A percentile compares a stretch with the other conserved stretches of the same genome.
Conservation (phyloP, 1,140 invertebrate genomes). For the Zaprionus ghesquierei region DNA sequence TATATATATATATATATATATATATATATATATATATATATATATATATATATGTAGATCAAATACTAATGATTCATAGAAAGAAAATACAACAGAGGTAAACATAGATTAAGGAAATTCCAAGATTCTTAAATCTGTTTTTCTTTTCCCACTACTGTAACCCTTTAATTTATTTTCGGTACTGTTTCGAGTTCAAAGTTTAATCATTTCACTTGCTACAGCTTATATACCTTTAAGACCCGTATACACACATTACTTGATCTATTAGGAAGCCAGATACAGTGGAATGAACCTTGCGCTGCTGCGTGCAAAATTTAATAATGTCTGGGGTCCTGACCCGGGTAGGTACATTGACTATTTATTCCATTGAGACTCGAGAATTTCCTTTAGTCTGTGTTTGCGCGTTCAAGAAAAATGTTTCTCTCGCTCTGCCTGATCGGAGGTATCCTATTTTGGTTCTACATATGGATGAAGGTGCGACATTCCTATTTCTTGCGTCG, state of each 20-base stretch:
- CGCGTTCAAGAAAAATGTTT: slow-evolving; percentile 12
- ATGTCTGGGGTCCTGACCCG: slow-evolving; percentile 8
- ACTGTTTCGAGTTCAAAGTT: slow-evolving; percentile 25
- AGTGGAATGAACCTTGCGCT: not conserved
- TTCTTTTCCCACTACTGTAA: not conserved
- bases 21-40: no score
- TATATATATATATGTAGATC: no score
- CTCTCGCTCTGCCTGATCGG: slow-evolving; percentile 4
- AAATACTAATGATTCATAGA: no score
- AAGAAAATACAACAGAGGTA: no score
- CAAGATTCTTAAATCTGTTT: not conserved
- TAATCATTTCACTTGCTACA: not conserved
- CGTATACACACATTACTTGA: not conserved
- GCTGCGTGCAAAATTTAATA: not conserved
- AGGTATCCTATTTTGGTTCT: slow-evolving; percentile 1
- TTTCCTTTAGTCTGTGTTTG: not conserved
- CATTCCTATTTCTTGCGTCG: slow-evolving; percentile 40
- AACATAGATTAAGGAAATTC: no score
- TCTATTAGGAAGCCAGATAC: not conserved
- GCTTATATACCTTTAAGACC: not conserved
- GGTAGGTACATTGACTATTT: slow-evolving; percentile 10
- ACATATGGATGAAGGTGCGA: slow-evolving; percentile 27
- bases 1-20: no score
- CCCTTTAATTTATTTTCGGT: not conserved
- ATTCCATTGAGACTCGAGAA: not conserved